phyloP scores from a whole-genome alignment of 2,888 invertebrate species.

The Cinara cedri region DNA sequence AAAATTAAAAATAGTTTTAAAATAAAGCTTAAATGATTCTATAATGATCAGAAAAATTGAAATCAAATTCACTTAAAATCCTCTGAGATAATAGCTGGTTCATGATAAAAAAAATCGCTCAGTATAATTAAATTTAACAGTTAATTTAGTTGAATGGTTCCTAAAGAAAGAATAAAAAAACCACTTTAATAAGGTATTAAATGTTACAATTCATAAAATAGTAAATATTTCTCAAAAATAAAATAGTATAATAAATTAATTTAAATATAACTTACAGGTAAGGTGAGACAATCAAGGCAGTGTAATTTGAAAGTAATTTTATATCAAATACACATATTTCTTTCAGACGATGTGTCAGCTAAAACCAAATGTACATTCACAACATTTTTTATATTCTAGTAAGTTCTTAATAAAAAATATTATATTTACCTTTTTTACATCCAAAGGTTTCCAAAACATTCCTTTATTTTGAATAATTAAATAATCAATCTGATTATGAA shows the following conservation, averaged over 20 bases:
- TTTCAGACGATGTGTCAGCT: slow-evolving; percentile 23
- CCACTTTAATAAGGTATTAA: too few species aligned
- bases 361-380: slow-evolving; percentile 1
- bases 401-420: neutral
- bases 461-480: slow-evolving; percentile 46
- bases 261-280: slow-evolving; percentile 9
- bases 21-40: too few species aligned
- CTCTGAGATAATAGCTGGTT: too few species aligned
- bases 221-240: too few species aligned
- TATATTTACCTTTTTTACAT: slow-evolving; percentile 37
- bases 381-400: neutral
- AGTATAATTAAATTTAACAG: too few species aligned
- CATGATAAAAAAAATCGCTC: too few species aligned
- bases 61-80: too few species aligned
- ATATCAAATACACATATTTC: slow-evolving; percentile 20
- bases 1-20: too few species aligned
- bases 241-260: neutral
- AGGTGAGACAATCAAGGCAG: slow-evolving; percentile 3
- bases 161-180: too few species aligned
- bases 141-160: neutral
- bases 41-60: too few species aligned
- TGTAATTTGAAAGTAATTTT: slow-evolving; percentile 35
- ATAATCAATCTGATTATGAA: neutral
- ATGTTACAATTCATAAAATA: too few species aligned
- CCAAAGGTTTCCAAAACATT: slow-evolving; percentile 9